Conservation (phyloP, 2,888 invertebrate genomes). For the Helicoverpa assulta region DNA sequence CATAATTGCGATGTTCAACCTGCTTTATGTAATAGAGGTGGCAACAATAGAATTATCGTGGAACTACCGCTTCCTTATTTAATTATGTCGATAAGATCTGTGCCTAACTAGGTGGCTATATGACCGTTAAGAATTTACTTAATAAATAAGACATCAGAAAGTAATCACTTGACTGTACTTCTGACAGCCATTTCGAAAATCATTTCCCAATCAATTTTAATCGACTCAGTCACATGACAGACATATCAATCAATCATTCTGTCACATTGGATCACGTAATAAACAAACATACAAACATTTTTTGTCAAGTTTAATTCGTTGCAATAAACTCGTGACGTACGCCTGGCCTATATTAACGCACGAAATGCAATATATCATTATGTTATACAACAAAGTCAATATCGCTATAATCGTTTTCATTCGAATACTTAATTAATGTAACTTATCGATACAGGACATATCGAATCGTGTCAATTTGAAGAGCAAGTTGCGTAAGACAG, state of each 20-base stretch:
- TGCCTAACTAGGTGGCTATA: not conserved
- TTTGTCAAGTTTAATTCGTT: slow-evolving; percentile 16
- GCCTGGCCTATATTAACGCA: slow-evolving; percentile 34
- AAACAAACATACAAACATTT: slow-evolving; percentile 26
- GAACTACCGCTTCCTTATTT: slow-evolving; percentile 50
- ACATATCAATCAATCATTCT: slow-evolving; percentile 33
- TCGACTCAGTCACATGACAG: slow-evolving; percentile 13
- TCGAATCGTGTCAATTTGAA: slow-evolving; percentile 50
- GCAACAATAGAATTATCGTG: slow-evolving; percentile 49
- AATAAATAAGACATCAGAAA: not conserved
- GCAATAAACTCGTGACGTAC: slow-evolving; percentile 21
- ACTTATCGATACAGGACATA: slow-evolving; percentile 59
- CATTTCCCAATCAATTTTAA: slow-evolving; percentile 18
- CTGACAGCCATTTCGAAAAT: slow-evolving; percentile 3
- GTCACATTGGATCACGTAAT: slow-evolving; percentile 34
- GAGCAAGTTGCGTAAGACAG: slow-evolving; percentile 61
- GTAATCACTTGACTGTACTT: not conserved
- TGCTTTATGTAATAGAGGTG: slow-evolving; percentile 26
- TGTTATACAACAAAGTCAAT: slow-evolving; percentile 59
- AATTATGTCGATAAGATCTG: slow-evolving; percentile 46
- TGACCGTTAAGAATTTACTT: not conserved
- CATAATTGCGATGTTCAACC: not conserved
- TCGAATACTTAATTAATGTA: slow-evolving; percentile 52
- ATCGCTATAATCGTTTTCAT: slow-evolving; percentile 43
- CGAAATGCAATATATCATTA: slow-evolving; percentile 35